Evolutionary conservation across 2,888 invertebrate species (phyloP), one percentile per base, ranked within the genome.

Genomic region (Apodemia duryi): DNA sequence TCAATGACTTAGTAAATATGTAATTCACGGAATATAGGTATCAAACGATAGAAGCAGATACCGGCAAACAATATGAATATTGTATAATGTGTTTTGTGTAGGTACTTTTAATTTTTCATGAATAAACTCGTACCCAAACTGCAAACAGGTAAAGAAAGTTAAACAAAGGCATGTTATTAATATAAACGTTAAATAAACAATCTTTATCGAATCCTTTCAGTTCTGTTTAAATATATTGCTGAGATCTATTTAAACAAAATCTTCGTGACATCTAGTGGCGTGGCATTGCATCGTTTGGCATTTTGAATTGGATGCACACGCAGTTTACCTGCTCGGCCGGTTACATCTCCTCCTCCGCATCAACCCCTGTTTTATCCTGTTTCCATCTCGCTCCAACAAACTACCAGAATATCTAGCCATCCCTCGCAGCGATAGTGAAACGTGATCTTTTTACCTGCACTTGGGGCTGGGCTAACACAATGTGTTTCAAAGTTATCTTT

Each of bases 281-380:
- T 67, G 69, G 71, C 68, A 65, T 46, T 46, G 46, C 46, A 46
- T 13, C 46, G 46, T 46, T 46, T 46, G 46, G 67, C 68, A 67
- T 69, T 67, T 77, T 74, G 78, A 75, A 75, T 70, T 60, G 68
- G 66, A 67, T 68, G 67, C 70, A 73, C 71, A 72, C 64, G 68
- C 70, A 68, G 69, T 71, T 73, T 77, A 76, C 77, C 75, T 76
- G 76, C 72, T 67, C 68, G 70, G 72, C 77, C 73, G 71, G 75
- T 77, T 46, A 46, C 46, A 46, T 73, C 69, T 66, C 68, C 64
- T 62, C 49, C 69, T 66, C 63, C 65, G 72, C 66, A 70, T 35
- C 67, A 52, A 67, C 64, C 61, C 63, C 46, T 65, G 60, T 67
- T 64, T 49, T 62, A 62, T 67, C 41, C 62, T 51, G 62, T 70